Conservation (phyloP, 1,140 invertebrate species). For the Drosophila bocki region DNA sequence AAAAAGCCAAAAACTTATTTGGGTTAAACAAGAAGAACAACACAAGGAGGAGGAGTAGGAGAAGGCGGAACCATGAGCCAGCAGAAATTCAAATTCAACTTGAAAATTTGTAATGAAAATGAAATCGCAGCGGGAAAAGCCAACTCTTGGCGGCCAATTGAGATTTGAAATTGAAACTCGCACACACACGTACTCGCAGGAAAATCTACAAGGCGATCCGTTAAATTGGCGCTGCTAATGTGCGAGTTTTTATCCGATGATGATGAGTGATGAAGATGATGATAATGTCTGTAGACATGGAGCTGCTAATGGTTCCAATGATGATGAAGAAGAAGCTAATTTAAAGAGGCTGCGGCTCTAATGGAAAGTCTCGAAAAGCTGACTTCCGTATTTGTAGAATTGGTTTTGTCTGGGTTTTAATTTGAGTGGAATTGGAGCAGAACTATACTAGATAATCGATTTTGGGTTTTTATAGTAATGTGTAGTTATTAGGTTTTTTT, state of each 20-base stretch:
- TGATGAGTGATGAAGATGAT: conserved; percentile 20
- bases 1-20: conserved; percentile 63
- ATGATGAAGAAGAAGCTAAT: conserved; percentile 31
- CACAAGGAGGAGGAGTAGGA: conserved; percentile 1
- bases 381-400: background rate
- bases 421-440: conserved; percentile 32
- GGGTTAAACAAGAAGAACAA: conserved; percentile 48
- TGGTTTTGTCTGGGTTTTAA: conserved; percentile 1
- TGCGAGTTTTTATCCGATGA: conserved; percentile 28
- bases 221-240: conserved; percentile 61
- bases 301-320: conserved; percentile 39
- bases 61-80: conserved; percentile 45
- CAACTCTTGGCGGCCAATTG: conserved; percentile 66
- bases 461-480: background rate
- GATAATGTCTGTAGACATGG: conserved; percentile 22
- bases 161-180: conserved; percentile 73
- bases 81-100: conserved; percentile 46
- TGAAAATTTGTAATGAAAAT: conserved; percentile 55
- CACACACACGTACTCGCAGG: conserved; percentile 48
- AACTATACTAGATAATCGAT: conserved; percentile 14
- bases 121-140: conserved; percentile 42
- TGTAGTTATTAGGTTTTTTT: background rate
- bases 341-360: conserved; percentile 14
- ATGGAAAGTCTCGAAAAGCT: conserved; percentile 25
- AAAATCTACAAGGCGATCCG: conserved; percentile 27